Evolutionary conservation across 2,888 invertebrate genomes (phyloP).

Genomic region (Lepidonotus clava): DNA sequence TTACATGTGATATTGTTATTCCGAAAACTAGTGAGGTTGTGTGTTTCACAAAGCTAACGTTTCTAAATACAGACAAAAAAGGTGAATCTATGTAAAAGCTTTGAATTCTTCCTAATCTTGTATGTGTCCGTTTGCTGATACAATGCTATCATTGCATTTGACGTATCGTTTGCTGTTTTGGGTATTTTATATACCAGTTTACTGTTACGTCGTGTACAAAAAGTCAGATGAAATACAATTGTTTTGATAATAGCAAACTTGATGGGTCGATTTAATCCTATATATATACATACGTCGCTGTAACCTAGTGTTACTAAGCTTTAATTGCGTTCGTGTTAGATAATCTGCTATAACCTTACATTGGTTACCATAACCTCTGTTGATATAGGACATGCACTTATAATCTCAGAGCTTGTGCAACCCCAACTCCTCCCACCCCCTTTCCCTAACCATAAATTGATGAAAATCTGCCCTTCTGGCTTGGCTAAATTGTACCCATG

Average conservation of each 20-base stretch:
- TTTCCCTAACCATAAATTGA: neutral
- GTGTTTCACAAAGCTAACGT: slow-evolving; percentile 48
- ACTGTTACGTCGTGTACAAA: slow-evolving; percentile 51
- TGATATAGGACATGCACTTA: too few relatives aligned
- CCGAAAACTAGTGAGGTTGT: slow-evolving; percentile 48
- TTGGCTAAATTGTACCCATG: neutral
- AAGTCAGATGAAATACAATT: slow-evolving; percentile 52
- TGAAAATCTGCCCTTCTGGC: neutral
- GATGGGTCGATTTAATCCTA: slow-evolving; percentile 47
- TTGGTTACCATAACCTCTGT: too few relatives aligned
- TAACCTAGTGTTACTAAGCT: too few relatives aligned
- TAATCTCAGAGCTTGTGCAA: too few relatives aligned
- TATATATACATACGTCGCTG: neutral
- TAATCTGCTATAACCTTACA: too few relatives aligned
- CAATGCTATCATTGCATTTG: slow-evolving; percentile 45
- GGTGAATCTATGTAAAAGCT: slow-evolving; percentile 50
- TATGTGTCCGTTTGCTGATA: slow-evolving; percentile 48
- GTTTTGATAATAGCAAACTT: slow-evolving; percentile 51
- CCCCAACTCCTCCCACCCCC: neutral
- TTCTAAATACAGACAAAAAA: slow-evolving; percentile 44
- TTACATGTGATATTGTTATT: slow-evolving; percentile 51
- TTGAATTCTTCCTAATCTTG: slow-evolving; percentile 50
- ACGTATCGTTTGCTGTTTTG: slow-evolving; percentile 53
- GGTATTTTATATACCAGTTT: slow-evolving; percentile 52
- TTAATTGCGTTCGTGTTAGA: too few relatives aligned